Base-by-base conservation (phyloP, 2,888 invertebrate genomes). In the Iselma pallidipennis region DNA sequence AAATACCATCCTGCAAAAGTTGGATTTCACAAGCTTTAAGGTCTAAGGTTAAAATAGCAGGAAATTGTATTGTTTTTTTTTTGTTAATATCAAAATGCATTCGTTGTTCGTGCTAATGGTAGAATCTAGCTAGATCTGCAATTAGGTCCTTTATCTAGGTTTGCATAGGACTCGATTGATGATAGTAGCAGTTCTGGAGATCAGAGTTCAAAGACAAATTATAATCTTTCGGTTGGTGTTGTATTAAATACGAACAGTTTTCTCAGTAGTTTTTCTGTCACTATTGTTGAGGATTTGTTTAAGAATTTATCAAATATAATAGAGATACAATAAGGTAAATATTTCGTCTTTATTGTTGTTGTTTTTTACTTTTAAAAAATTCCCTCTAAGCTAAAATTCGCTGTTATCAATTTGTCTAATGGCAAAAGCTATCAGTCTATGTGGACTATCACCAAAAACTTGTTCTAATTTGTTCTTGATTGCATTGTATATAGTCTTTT, bases 121-220 rank as follows among this genome's bases (percentile, higher is more conserved):
- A 16, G 19, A 45, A 21, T 9, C 16, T 21, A 45, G 19, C 21
- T 45, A 45, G 10, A 45, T 45, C 19, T 45, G 45, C 45, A 45
- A 45, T 45, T 45, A 45, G 45, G 12, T 45, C 45, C 45, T 12
- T 45, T 45, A 45, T 45, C 45, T 45, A 45, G 21, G 45, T 45
- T 45, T 45, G 45, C 45, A 45, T 45, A 45, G 45, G 45, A 45
- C 6, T 9, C 16, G 1, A 16, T 9, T 45, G 45, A 45, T 45
- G 45, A 45, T 45, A 45, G 12, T 19, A 21, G 21, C 45, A 45
- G 9, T 45, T 45, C 45, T 45, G 21, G 21, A 45, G 45, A 45
- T 45, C 45, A 45, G 3, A 45, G 45, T 45, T 45, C 45, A 45
- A 45, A 45, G 45, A 45, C 45, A 45, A 45, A 45, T 45, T 21